Evolutionary conservation across 2,888 invertebrate genomes (phyloP).

Genomic region (Aricia artaxerxes): DNA sequence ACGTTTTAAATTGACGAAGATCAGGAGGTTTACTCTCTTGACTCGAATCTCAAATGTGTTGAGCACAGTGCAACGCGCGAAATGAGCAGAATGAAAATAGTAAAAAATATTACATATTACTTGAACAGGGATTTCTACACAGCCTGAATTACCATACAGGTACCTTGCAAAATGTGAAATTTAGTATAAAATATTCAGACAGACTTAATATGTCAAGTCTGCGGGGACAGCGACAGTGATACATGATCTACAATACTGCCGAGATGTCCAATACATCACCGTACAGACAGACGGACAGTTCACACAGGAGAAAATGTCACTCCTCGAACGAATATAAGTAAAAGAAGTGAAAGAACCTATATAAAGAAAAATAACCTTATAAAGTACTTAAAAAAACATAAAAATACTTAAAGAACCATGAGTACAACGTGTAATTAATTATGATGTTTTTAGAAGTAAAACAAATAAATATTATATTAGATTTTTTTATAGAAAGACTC

Average conservation of each 20-base stretch:
- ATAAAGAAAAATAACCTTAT: no score
- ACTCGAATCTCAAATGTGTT: no score
- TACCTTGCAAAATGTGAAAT: not conserved
- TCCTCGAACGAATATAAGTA: not conserved
- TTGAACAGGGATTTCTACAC: not conserved
- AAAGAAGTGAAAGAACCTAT: not conserved
- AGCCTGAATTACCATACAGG: not conserved
- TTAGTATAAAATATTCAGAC: not conserved
- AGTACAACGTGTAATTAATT: no score
- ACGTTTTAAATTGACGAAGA: no score
- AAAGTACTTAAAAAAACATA: no score
- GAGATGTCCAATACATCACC: conserved; percentile 12
- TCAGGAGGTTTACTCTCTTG: no score
- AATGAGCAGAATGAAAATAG: not conserved
- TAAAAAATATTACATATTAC: not conserved
- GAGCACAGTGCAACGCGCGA: no score
- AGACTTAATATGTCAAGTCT: conserved; percentile 15
- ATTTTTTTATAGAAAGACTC: no score
- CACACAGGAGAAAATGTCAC: not conserved
- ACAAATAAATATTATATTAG: no score
- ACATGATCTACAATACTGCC: not conserved
- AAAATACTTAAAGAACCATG: no score
- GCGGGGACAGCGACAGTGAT: not conserved
- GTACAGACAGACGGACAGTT: not conserved
- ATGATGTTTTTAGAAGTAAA: no score